Base-by-base conservation (phyloP, 2,113 vertebrate species). In the Mastomys coucha region DNA sequence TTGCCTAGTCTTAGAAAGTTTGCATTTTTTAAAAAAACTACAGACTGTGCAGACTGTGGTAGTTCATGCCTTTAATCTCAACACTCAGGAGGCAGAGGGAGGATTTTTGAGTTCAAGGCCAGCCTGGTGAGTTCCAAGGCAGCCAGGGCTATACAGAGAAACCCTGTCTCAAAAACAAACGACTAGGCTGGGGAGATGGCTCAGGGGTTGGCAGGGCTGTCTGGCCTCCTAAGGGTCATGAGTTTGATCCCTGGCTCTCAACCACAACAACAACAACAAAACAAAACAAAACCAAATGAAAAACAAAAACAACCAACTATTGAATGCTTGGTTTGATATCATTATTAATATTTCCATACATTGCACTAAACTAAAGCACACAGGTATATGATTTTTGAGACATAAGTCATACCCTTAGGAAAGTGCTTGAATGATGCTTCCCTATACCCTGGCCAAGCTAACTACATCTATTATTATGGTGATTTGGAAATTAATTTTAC, bases 401-500 rank as follows among this genome's bases (percentile, higher is more conserved):
- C 14, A 69, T 63, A 89, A 76, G n/a, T 89, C 19, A 77, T n/a
- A 87, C 75, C 80, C n/a, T 13, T 26, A 75, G 10, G 36, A 56
- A 56, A 13, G 78, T 85, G 20, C 5, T 22, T 73, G 70, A 63
- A 10, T 22, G 24, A 39, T 85, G 60, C 6, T n/a, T 95, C 7
- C 78, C n/a, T 5, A 36, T 70, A 22, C 89, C 72, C 22, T 58
- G 65, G 13, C 13, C 67, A 13, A 14, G 28, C 36, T 88, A 81
- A 88, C 42, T 56, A 20, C 42, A 42, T 56, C 17, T 85, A 20
- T 91, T 69, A 77, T 39, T n/a, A 8, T 36, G 12, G 28, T 69
- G 14, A 97, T 65, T 92, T 89, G 26, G 72, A 92, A 97, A 91
- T 91, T 51, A 91, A 88, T 91, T 78, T 89, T 89, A 82, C 80